phyloP scores from a whole-genome alignment of 2,113 vertebrate genomes.

The Pelvicachromis taeniatus region DNA sequence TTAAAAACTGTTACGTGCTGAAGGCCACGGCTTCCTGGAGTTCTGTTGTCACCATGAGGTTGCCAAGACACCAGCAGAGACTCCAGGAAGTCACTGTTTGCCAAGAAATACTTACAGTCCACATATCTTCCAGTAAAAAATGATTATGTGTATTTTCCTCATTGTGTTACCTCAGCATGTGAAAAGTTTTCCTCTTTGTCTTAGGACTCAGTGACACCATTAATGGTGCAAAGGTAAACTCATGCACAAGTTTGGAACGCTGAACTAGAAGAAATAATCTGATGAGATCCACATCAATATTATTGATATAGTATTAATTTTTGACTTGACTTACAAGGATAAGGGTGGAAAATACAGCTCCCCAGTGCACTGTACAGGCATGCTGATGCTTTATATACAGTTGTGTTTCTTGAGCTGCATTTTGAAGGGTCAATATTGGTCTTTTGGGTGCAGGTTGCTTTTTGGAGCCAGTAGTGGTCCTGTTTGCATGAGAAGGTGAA shows the following conservation, averaged over 20 bases:
- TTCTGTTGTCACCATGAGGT: background rate
- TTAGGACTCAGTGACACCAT: background rate
- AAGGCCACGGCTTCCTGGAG: background rate
- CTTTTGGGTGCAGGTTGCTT: background rate
- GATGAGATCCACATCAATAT: background rate
- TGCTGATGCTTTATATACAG: background rate
- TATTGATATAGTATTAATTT: background rate
- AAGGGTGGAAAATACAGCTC: background rate
- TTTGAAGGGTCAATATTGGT: background rate
- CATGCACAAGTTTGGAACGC: background rate
- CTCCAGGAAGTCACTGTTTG: background rate
- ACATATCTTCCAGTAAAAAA: background rate
- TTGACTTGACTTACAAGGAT: background rate
- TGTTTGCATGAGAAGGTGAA: background rate
- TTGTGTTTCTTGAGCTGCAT: background rate
- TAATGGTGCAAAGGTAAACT: background rate
- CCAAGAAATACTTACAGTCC: background rate
- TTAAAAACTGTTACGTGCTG: background rate
- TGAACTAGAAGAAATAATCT: background rate
- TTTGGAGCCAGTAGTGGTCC: background rate
- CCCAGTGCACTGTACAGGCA: background rate
- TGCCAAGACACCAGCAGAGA: background rate
- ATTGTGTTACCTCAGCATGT: background rate
- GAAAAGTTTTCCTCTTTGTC: background rate
- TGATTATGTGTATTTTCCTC: background rate